phyloP scores from a whole-genome alignment of 2,888 invertebrate genomes.

The Eupithecia tripunctaria region DNA sequence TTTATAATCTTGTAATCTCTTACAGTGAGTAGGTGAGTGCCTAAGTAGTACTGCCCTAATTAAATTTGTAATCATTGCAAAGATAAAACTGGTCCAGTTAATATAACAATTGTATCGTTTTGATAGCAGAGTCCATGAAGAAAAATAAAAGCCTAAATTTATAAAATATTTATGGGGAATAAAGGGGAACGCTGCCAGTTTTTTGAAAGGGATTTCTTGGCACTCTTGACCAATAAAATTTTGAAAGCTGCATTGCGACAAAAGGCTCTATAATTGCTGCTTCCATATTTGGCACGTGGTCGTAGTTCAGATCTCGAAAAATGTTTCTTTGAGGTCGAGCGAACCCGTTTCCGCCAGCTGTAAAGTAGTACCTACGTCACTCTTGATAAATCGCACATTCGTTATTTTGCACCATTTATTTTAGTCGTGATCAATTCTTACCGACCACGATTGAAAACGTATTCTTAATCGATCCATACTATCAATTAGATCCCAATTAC shows the following conservation, averaged over 20 bases:
- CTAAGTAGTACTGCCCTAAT: conserved; percentile 38
- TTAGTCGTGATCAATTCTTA: too few species aligned
- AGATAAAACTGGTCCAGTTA: conserved; percentile 32
- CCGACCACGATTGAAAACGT: background rate
- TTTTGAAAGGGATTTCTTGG: conserved; percentile 23
- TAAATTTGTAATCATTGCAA: conserved; percentile 31
- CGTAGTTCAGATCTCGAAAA: conserved; percentile 14
- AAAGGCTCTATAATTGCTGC: conserved; percentile 26
- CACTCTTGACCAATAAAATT: conserved; percentile 22
- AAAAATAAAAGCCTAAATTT: background rate
- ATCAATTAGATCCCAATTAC: conserved; percentile 17
- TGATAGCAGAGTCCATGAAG: background rate
- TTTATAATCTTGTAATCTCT: too few species aligned
- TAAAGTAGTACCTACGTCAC: background rate
- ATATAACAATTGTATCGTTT: background rate
- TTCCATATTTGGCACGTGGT: conserved; percentile 28
- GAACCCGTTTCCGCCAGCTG: conserved; percentile 12
- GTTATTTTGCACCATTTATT: background rate
- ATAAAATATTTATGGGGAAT: background rate
- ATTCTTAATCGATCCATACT: background rate
- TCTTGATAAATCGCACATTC: conserved; percentile 5
- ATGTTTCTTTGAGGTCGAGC: conserved; percentile 11
- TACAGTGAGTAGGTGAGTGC: conserved; percentile 3
- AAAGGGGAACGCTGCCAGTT: conserved; percentile 10
- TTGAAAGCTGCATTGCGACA: conserved; percentile 36